Conservation (phyloP, 2,888 invertebrate genomes). For the Neoascia interrupta region DNA sequence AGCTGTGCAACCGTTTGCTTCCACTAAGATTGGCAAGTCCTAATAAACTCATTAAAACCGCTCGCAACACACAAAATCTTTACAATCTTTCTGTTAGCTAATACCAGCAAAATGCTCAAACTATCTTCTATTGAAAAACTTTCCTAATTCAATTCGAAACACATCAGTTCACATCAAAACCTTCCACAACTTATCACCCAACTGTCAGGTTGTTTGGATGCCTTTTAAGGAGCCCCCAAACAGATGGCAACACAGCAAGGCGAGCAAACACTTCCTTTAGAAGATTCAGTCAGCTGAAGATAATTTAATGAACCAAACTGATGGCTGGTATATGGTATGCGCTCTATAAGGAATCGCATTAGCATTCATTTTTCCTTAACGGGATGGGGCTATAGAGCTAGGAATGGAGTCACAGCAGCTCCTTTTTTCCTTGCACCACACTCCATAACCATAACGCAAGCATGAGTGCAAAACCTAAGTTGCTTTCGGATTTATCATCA, state of each 20-base stretch:
- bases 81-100: background rate
- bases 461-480: conserved; percentile 47
- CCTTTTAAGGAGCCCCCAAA: conserved; percentile 11
- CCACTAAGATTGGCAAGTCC: background rate
- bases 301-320: conserved; percentile 64
- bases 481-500: conserved; percentile 53
- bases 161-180: conserved; percentile 60
- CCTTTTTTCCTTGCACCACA: background rate
- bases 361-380: conserved; percentile 54
- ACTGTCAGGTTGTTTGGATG: conserved; percentile 52
- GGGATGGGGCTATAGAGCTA: background rate
- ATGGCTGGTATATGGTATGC: conserved; percentile 27
- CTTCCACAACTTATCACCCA: conserved; percentile 57
- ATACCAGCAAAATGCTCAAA: background rate
- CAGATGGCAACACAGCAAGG: conserved; percentile 27
- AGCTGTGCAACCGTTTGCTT: no score
- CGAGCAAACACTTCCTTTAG: conserved; percentile 11
- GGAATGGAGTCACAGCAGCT: background rate
- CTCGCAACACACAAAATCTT: background rate
- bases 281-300: conserved; percentile 57
- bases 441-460: conserved; percentile 20
- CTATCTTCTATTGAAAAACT: conserved; percentile 36
- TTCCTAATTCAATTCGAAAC: conserved; percentile 66
- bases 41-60: conserved; percentile 46
- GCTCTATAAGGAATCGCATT: conserved; percentile 56